Percentiles rank a stretch among this genome's conserved stretches.
phyloP scores from a whole-genome alignment of 2,888 invertebrate genomes.

The Nephrotoma flavescens region DNA sequence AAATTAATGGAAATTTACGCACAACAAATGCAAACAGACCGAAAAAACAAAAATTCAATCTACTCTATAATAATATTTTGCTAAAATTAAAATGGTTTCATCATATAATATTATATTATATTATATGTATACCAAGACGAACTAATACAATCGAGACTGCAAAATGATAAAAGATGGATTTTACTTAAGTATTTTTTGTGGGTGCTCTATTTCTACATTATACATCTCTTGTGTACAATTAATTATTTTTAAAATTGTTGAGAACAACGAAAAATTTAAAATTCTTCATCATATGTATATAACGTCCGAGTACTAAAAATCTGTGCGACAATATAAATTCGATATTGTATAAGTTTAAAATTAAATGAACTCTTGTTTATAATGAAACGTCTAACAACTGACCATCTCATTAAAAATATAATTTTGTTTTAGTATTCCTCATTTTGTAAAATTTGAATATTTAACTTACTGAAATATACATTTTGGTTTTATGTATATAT shows the following conservation, averaged over 20 bases:
- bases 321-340: background rate
- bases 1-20: background rate
- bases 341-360: background rate
- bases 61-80: background rate
- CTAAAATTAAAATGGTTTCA: background rate
- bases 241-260: background rate
- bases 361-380: background rate
- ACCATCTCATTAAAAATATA: background rate
- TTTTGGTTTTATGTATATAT: background rate
- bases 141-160: background rate
- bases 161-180: background rate
- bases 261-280: background rate
- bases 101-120: background rate
- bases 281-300: background rate
- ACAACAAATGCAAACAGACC: background rate
- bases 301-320: background rate
- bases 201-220: background rate
- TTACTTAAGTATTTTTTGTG: background rate
- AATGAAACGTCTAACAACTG: background rate
- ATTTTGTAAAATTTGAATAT: background rate
- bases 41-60: background rate
- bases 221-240: background rate
- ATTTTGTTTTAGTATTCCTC: background rate
- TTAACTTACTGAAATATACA: background rate
- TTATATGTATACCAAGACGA: too few species aligned